Percentiles rank a stretch among this genome's conserved stretches.
These are phyloP conservation scores for Caenorhabditis remanei DNA, from an alignment of 1,140 invertebrate genomes.

Conservation along the genomic window DNA sequence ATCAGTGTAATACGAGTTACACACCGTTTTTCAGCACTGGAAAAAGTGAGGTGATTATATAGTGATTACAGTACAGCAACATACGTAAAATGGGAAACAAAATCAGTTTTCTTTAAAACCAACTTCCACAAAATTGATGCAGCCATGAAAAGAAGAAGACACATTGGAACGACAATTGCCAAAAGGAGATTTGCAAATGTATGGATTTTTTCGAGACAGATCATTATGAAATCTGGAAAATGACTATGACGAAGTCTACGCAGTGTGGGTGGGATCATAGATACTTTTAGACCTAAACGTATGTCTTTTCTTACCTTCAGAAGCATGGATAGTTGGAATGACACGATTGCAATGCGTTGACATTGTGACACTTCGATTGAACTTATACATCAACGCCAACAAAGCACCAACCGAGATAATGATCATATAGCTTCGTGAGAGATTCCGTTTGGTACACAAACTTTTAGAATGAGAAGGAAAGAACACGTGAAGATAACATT, in stretches of 20 bases:
- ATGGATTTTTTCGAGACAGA: conserved; percentile 69
- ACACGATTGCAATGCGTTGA: conserved; percentile 62
- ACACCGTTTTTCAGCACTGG: conserved; percentile 71
- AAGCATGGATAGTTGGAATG: conserved; percentile 65
- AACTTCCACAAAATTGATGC: conserved; percentile 71
- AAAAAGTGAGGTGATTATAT: not conserved
- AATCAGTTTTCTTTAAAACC: conserved; percentile 51
- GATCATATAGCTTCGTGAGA: conserved; percentile 68
- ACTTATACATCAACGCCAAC: conserved; percentile 72
- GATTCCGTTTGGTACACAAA: conserved; percentile 72
- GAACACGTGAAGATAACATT: conserved; percentile 74
- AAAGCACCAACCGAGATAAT: conserved; percentile 68
- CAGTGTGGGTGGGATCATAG: no score
- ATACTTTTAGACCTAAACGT: not conserved
- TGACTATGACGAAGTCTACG: not conserved
- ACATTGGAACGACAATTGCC: conserved; percentile 71
- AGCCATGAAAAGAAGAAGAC: conserved; percentile 72
- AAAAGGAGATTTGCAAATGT: conserved; percentile 72
- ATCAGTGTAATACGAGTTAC: conserved; percentile 75
- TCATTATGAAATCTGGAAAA: conserved; percentile 67
- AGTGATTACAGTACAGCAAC: not conserved
- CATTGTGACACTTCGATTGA: conserved; percentile 69
- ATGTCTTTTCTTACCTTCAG: conserved; percentile 61
- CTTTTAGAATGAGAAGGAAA: conserved; percentile 70
- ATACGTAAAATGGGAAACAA: conserved; percentile 49